Evolutionary conservation across 2,888 invertebrate genomes (phyloP).

Genomic region (Phorcus lineatus): DNA sequence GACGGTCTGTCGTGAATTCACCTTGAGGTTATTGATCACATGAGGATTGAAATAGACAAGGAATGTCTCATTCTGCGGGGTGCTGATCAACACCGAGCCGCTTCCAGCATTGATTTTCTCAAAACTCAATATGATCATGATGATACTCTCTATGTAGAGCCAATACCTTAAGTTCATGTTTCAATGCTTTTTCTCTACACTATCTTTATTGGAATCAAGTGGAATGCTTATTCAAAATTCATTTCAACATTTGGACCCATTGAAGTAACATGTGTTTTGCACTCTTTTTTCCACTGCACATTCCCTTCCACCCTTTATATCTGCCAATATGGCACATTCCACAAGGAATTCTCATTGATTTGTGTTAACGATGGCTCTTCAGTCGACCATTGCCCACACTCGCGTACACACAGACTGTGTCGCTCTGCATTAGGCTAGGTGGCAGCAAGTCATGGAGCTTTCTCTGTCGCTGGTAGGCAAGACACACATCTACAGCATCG

Average conservation of each 20-base stretch:
- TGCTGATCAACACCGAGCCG: conserved; percentile 33
- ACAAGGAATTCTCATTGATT: conserved; percentile 11
- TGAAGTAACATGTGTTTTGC: neutral
- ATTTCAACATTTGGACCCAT: neutral
- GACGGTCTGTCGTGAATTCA: conserved; percentile 61
- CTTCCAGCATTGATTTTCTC: conserved; percentile 24
- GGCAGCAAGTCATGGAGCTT: no score
- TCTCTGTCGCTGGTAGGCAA: no score
- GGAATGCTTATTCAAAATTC: neutral
- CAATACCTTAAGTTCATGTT: conserved; percentile 19
- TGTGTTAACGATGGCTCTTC: neutral
- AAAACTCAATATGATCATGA: conserved; percentile 24
- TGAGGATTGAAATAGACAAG: conserved; percentile 63
- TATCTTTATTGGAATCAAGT: conserved; percentile 1
- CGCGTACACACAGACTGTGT: no score
- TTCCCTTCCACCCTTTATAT: neutral
- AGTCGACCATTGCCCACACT: neutral
- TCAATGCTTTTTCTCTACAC: neutral
- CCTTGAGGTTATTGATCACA: conserved; percentile 62
- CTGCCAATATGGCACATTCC: neutral
- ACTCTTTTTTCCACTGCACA: neutral
- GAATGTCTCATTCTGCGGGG: conserved; percentile 57
- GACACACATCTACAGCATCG: no score
- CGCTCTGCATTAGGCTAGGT: no score
- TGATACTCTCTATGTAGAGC: conserved; percentile 23